phyloP scores from a whole-genome alignment of 2,888 invertebrate species.

The Stenotaenia linearis region DNA sequence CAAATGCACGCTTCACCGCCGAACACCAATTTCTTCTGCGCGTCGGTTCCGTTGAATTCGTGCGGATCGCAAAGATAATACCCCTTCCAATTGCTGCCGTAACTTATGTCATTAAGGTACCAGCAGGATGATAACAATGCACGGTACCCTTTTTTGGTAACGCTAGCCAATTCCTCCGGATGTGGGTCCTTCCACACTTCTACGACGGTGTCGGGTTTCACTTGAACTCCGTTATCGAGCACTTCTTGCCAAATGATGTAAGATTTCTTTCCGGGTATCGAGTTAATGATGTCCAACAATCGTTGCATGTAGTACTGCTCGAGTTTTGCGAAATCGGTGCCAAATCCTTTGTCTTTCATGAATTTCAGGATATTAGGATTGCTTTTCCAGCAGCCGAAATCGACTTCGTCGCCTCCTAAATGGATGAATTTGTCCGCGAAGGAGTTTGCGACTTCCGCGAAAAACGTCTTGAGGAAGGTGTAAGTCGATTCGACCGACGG shows the following conservation, averaged over 20 bases:
- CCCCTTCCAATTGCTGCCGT: constrained; percentile 63
- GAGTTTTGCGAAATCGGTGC: constrained; percentile 54
- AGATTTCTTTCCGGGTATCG: constrained; percentile 47
- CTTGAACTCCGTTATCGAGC: constrained; percentile 62
- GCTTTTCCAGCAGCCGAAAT: constrained; percentile 69
- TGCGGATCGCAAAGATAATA: constrained; percentile 52
- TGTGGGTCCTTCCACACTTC: constrained; percentile 66
- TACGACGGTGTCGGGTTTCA: constrained; percentile 60
- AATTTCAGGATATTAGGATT: constrained; percentile 60
- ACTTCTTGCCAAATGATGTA: constrained; percentile 77
- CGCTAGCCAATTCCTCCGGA: constrained; percentile 45
- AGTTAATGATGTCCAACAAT: constrained; percentile 54
- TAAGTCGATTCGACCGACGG: constrained; percentile 63
- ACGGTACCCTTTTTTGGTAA: constrained; percentile 59
- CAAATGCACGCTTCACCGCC: constrained; percentile 94
- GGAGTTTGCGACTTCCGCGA: constrained; percentile 60
- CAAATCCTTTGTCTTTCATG: constrained; percentile 56
- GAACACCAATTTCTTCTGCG: constrained; percentile 61
- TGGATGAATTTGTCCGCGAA: constrained; percentile 83
- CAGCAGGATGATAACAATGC: constrained; percentile 74
- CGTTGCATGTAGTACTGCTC: constrained; percentile 65
- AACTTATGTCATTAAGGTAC: constrained; percentile 72
- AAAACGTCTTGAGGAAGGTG: constrained; percentile 60
- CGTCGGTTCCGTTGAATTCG: constrained; percentile 44
- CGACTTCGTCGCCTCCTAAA: constrained; percentile 88